A percentile compares a stretch with the other conserved stretches of the same genome.
Evolutionary conservation across 2,888 invertebrate species (phyloP).

Genomic region (Bursaphelenchus okinawaensis): DNA sequence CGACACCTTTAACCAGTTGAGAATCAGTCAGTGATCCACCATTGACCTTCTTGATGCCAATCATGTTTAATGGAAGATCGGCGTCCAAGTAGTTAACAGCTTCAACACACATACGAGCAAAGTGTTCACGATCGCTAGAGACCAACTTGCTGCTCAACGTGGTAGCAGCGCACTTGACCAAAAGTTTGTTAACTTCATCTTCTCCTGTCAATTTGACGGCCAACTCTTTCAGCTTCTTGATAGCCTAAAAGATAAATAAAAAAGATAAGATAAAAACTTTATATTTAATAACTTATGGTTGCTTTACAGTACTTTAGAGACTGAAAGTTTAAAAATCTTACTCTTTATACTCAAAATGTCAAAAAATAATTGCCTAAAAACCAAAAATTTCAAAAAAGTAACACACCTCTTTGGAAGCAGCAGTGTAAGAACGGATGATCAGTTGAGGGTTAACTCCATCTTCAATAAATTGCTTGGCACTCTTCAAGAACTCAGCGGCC

Average conservation of each 20-base stretch:
- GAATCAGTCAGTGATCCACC: conserved; percentile 67
- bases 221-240: conserved; percentile 74
- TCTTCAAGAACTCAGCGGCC: conserved; percentile 89
- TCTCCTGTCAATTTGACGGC: conserved; percentile 65
- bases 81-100: conserved; percentile 82
- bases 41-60: conserved; percentile 90
- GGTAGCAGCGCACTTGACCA: conserved; percentile 81
- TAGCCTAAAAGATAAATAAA: conserved; percentile 61
- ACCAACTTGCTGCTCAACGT: conserved; percentile 91
- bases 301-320: no score
- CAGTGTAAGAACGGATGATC: conserved; percentile 80
- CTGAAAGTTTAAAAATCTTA: no score
- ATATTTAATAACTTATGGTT: no score
- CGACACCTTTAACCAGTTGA: conserved; percentile 82
- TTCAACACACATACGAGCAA: conserved; percentile 93
- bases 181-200: conserved; percentile 59
- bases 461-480: conserved; percentile 87
- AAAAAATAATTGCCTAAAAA: no score
- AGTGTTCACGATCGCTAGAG: conserved; percentile 88
- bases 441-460: conserved; percentile 91
- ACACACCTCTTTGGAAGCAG: conserved; percentile 70
- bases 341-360: no score
- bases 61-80: conserved; percentile 90
- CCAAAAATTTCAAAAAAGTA: not conserved
- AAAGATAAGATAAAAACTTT: not conserved